Base-by-base conservation (phyloP, 1,140 invertebrate genomes). In the Aradophagus sp. region DNA sequence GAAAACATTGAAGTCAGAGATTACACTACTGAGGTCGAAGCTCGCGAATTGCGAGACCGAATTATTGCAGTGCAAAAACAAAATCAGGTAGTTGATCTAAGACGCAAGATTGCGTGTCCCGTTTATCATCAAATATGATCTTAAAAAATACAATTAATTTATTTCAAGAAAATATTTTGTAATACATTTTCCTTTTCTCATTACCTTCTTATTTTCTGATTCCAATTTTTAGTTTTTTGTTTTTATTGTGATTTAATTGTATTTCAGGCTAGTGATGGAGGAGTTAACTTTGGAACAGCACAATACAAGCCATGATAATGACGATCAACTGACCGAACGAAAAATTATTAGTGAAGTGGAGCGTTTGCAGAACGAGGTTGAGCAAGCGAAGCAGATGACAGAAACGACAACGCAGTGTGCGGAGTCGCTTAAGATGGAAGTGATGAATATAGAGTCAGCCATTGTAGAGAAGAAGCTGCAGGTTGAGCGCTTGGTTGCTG, bases 21-120 rank as follows among this genome's bases (percentile, higher is more conserved):
- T 96, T 63, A 93, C 92, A 0, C 82, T 94, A 31, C 85, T 96
- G 23, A 87, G 93, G 55, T 93, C 92, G 0, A 95, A 95, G 79
- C 81, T 96, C 44, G 92, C 92, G 0, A 94, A 95, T 81, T 95
- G 93, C 79, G 94, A 96, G 86, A 94, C 93, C 0, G 93, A 97
- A 83, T 82, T 96, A 41, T 80, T 94, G 53, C 93, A 95, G 70
- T 95, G 94, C 82, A 94, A 94, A 87, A 96, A 93, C 79, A 95
- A 94, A 86, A 95, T 94, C 70, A 89, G 93, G 83, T 91, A 90
- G 13, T 3, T 10, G 14, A 35, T 14, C 32, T 35, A 12, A 12
- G 3, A 3, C 10, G 13, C 5, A 5, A 4, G 4, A 23, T 23
- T 23, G 20, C 8, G 20, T 23, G n/a, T n/a, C n/a, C n/a, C n/a